Base-by-base conservation (phyloP, 1,140 invertebrate species). In the Hirudo medicinalis region DNA sequence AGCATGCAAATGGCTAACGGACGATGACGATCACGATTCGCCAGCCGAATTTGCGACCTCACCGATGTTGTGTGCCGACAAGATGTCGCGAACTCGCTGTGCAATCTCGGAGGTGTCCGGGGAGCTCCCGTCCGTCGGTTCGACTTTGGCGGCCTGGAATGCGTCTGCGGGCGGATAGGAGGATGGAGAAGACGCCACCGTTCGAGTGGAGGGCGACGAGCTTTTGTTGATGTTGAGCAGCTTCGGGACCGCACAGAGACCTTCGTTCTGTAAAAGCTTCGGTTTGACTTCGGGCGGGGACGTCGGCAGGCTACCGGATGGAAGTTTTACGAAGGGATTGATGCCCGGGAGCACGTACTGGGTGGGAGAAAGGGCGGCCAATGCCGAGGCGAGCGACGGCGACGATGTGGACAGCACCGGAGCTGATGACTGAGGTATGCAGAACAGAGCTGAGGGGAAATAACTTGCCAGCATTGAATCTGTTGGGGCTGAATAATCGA, bases 1-100 rank as follows among this genome's bases (percentile, higher is more conserved):
- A 36, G 2, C 6, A 36, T 36, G 32, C 32, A 36, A 3, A 6
- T 36, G 32, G 32, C 2, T 36, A 36, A 36, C 32, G 6, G 32
- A 36, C 6, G 6, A 36, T 36, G 32, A 36, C 32, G 32, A 36
- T 36, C 2, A 36, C 6, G 32, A 36, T 36, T 36, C 6, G 32
- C 2, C 2, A 36, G 2, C 32, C 32, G 6, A 36, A 36, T 36
- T 36, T 36, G 25, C 25, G 2, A 2, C 4, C 57, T 32, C 29
- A 63, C 57, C 95, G 75, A 98, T 97, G 80, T 97, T 97, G 82
- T 97, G 92, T 74, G 94, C 90, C 19, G 91, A 93, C 8, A 98
- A 84, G 19, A 98, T 81, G 77, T 97, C 92, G 0, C 94, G 85
- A 0, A 97, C 92, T 69, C 91, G 85, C 67, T 92, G 85, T 17